These are phyloP conservation scores for Calliopum simillimum DNA, from an alignment of 2,888 invertebrate species.

Conservation along the genomic window DNA sequence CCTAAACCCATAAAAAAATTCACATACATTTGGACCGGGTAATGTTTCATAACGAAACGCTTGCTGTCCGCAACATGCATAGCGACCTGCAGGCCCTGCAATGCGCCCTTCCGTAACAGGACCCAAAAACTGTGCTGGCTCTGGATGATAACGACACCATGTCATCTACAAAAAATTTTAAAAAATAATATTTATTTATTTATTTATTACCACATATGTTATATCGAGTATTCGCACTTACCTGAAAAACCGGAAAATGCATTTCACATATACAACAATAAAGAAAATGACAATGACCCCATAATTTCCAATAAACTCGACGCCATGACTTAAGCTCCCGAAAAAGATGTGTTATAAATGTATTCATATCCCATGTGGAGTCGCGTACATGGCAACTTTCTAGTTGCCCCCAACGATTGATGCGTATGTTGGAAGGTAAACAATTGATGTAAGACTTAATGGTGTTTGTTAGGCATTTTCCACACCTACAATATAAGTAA, in stretches of 20 bases:
- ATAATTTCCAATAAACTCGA: conserved; percentile 92
- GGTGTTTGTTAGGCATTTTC: conserved; percentile 77
- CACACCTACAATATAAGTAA: conserved; percentile 72
- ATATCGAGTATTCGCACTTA: conserved; percentile 47
- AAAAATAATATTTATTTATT: not conserved
- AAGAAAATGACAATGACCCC: conserved; percentile 91
- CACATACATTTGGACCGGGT: conserved; percentile 63
- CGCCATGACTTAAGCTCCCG: conserved; percentile 88
- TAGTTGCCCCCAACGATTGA: conserved; percentile 80
- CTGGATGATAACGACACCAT: conserved; percentile 87
- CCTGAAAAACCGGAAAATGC: conserved; percentile 80
- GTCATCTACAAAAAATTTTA: conserved; percentile 70
- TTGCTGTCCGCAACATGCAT: conserved; percentile 89
- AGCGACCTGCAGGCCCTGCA: conserved; percentile 79
- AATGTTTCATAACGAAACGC: conserved; percentile 72
- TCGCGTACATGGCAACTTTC: conserved; percentile 81
- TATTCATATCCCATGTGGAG: conserved; percentile 82
- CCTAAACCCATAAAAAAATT: no score
- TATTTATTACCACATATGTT: not conserved
- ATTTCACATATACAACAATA: conserved; percentile 83
- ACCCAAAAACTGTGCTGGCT: conserved; percentile 80
- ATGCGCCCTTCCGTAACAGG: conserved; percentile 71
- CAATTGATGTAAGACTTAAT: conserved; percentile 81
- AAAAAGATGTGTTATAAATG: conserved; percentile 81
- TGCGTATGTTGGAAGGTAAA: conserved; percentile 76